These are phyloP conservation scores for Leptopilina drosophilae DNA, from an alignment of 2,888 invertebrate genomes.

Conservation along the genomic window DNA sequence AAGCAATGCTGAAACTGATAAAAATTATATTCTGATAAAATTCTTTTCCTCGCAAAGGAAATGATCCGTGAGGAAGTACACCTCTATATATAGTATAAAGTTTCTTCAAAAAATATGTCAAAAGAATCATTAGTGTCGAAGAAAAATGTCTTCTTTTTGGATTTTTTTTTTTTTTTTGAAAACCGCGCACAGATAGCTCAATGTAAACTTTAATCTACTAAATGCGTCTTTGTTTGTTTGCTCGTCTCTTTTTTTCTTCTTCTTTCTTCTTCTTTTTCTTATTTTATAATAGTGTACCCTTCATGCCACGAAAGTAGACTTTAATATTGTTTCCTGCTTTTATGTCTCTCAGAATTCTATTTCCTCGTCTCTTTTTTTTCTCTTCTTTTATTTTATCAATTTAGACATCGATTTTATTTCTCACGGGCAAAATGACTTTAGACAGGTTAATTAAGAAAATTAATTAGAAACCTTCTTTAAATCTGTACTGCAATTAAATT, in stretches of 20 bases:
- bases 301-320: neutral
- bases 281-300: neutral
- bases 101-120: slow-evolving; percentile 3
- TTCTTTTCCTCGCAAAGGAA: neutral
- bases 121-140: slow-evolving; percentile 14
- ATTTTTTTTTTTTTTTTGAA: neutral
- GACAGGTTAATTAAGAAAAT: neutral
- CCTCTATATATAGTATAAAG: neutral
- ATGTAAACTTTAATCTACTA: slow-evolving; percentile 21
- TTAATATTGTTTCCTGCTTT: slow-evolving; percentile 10
- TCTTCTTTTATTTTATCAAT: neutral
- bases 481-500: too few species aligned
- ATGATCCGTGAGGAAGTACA: neutral
- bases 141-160: neutral
- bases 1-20: neutral
- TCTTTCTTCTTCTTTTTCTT: too few species aligned
- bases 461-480: neutral
- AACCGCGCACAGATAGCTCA: neutral
- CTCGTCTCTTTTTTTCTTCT: neutral
- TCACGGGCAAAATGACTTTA: neutral
- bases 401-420: slow-evolving; percentile 4
- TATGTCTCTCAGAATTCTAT: neutral
- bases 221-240: neutral
- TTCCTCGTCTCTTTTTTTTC: neutral
- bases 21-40: neutral